Evolutionary conservation across 2,113 vertebrate species (phyloP).

Genomic region (Myocastor coypus): DNA sequence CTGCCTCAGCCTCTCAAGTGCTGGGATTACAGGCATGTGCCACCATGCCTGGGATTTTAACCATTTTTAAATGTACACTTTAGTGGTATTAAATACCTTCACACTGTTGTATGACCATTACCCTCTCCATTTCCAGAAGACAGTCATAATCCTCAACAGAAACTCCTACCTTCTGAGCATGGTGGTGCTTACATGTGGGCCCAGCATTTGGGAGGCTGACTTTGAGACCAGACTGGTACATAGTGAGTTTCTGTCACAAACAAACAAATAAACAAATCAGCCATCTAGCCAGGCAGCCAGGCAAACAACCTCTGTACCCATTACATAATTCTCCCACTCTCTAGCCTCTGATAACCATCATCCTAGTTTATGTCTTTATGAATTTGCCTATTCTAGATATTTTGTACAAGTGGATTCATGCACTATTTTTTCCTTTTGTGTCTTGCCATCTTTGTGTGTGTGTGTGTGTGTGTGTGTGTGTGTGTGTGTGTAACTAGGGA

Average conservation of each 20-base stretch:
- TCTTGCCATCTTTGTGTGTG: constrained; percentile 24
- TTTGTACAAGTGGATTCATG: not conserved
- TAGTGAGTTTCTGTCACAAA: not conserved
- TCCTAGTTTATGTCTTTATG: not conserved
- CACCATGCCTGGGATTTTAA: not conserved
- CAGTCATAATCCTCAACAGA: not conserved
- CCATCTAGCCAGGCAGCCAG: too few relatives aligned
- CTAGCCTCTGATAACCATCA: not conserved
- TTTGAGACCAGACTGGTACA: not conserved
- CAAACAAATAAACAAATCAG: not conserved
- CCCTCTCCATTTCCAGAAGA: not conserved
- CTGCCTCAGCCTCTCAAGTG: not conserved
- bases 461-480: too few relatives aligned
- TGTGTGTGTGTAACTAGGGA: too few relatives aligned
- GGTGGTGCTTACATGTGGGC: not conserved
- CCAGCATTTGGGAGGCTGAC: not conserved
- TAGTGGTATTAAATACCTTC: not conserved
- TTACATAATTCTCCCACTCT: not conserved
- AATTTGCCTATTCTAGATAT: not conserved
- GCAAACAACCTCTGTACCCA: not conserved
- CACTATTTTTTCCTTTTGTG: not conserved
- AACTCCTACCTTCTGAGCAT: not conserved
- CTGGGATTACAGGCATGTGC: not conserved
- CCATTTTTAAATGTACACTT: not conserved
- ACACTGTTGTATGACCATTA: not conserved